These are phyloP conservation scores for Micropoecilia bifurca DNA, from an alignment of 2,797 vertebrate species.

Conservation along the genomic window DNA sequence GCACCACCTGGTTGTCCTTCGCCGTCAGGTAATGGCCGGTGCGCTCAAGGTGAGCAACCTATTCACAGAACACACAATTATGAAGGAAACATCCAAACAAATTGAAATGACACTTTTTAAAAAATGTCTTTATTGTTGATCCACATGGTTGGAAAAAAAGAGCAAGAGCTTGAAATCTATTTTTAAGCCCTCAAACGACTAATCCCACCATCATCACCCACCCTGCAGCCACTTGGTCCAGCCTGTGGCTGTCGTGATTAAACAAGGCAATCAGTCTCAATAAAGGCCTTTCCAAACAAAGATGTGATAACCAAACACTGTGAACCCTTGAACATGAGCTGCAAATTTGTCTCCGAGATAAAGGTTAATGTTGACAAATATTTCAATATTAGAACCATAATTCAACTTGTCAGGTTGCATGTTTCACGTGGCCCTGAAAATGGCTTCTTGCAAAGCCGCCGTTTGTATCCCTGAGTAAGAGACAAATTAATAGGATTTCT, in stretches of 20 bases:
- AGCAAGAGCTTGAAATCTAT: constrained; percentile 14
- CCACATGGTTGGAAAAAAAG: background rate
- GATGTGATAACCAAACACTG: constrained; percentile 67
- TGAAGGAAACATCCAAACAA: background rate
- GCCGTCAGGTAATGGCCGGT: constrained; percentile 98
- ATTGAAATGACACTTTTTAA: background rate
- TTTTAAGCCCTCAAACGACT: constrained; percentile 20
- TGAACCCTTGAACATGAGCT: constrained; percentile 73
- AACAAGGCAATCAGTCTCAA: constrained; percentile 81
- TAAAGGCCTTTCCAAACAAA: constrained; percentile 80
- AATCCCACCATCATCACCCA: background rate
- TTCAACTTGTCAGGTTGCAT: constrained; percentile 81
- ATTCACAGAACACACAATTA: constrained; percentile 21
- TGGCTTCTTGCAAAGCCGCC: constrained; percentile 64
- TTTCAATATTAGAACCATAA: constrained; percentile 83
- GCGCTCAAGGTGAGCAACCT: constrained; percentile 97
- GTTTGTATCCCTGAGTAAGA: constrained; percentile 73
- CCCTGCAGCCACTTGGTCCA: constrained; percentile 30
- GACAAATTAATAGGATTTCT: constrained; percentile 76
- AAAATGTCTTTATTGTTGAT: background rate
- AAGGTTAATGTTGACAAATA: constrained; percentile 87
- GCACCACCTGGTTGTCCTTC: constrained; percentile 99
- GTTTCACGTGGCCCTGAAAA: constrained; percentile 77
- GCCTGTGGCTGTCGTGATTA: constrained; percentile 75
- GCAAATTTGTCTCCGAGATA: constrained; percentile 80